These are phyloP conservation scores for Prunella strophiata DNA, from an alignment of 2,797 vertebrate species.

Conservation along the genomic window DNA sequence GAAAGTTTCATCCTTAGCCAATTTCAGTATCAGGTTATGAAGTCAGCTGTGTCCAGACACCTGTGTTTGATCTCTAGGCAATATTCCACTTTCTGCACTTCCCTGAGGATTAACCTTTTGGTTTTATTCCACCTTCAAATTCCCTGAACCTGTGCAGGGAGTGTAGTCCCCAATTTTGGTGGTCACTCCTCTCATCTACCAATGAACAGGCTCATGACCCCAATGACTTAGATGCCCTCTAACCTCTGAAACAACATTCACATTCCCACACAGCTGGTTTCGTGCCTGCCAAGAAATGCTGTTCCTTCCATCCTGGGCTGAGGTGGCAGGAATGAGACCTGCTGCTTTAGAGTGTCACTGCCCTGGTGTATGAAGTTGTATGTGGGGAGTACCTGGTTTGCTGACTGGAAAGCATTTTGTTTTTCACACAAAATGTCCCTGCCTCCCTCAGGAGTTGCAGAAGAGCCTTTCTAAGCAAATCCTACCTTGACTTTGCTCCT, in stretches of 20 bases:
- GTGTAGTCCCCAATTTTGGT: not conserved
- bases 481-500: conserved; percentile 75
- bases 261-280: not conserved
- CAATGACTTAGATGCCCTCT: not conserved
- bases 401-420: not conserved
- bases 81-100: not conserved
- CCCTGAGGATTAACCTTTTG: not conserved
- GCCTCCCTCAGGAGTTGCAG: not conserved
- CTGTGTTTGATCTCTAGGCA: not conserved
- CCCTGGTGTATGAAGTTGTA: rapidly evolving
- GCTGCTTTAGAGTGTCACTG: not conserved
- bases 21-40: not conserved
- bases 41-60: not conserved
- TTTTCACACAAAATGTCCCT: not conserved
- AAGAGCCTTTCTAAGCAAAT: not conserved
- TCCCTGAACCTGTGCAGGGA: not conserved
- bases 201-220: not conserved
- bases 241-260: not conserved
- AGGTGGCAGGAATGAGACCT: not conserved
- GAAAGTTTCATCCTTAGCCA: not conserved
- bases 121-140: not conserved
- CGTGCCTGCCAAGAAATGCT: not conserved
- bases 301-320: not conserved
- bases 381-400: not conserved
- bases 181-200: not conserved